These are phyloP conservation scores for Dendrocincla tyrannina DNA, from an alignment of 2,797 vertebrate genomes.

Conservation along the genomic window DNA sequence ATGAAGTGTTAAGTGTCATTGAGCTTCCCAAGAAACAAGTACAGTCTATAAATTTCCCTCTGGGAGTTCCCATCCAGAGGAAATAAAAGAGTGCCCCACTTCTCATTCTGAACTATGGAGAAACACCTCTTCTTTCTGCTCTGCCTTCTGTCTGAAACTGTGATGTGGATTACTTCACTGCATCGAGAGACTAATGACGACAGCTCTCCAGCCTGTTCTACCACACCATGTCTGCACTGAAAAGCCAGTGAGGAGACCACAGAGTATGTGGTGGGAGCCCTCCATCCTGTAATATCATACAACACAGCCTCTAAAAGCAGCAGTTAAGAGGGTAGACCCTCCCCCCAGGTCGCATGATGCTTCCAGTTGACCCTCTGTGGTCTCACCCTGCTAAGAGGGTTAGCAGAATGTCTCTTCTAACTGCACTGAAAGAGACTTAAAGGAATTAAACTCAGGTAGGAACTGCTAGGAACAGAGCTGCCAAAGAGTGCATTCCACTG, in stretches of 20 bases:
- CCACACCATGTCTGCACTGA: neutral
- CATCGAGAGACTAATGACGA: neutral
- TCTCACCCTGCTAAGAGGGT: neutral
- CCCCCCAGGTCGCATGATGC: neutral
- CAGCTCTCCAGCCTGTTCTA: neutral
- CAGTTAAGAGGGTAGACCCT: neutral
- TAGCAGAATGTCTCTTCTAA: neutral
- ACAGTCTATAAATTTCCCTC: neutral
- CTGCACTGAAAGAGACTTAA: neutral
- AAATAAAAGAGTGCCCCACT: neutral
- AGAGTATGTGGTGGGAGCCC: neutral
- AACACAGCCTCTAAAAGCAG: neutral
- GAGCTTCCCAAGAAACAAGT: neutral
- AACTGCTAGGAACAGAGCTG: neutral
- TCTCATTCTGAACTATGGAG: neutral
- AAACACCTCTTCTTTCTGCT: neutral
- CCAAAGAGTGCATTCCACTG: neutral
- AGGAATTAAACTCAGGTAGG: neutral
- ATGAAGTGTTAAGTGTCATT: neutral
- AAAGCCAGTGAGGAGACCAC: neutral
- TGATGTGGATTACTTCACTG: neutral
- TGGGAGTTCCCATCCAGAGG: neutral
- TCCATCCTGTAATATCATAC: neutral
- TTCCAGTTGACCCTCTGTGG: neutral
- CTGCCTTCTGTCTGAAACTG: neutral